These are phyloP conservation scores for Drosophila pallidifrons DNA, from an alignment of 1,140 invertebrate genomes.

Conservation along the genomic window DNA sequence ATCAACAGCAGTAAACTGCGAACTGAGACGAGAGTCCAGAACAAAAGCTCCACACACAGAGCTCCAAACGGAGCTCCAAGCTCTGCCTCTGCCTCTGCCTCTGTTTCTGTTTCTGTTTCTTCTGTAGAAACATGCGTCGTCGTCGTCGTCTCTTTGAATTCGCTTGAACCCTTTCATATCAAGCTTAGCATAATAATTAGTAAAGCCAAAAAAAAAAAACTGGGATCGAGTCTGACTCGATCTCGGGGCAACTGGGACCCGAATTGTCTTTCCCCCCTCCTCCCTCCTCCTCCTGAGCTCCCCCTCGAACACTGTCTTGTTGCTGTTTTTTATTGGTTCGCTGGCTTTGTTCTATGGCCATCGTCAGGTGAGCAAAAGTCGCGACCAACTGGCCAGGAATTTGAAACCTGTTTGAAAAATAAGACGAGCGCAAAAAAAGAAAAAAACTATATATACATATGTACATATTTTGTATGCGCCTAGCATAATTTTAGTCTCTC, in stretches of 20 bases:
- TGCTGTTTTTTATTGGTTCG: conserved; percentile 48
- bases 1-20: conserved; percentile 3
- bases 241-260: conserved; percentile 37
- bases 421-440: conserved; percentile 21
- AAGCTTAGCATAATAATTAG: conserved; percentile 81
- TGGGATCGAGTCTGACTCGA: conserved; percentile 35
- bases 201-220: conserved; percentile 60
- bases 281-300: background rate
- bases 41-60: conserved; percentile 34
- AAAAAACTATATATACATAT: background rate
- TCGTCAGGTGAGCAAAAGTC: conserved; percentile 60
- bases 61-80: background rate
- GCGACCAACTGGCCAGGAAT: conserved; percentile 69
- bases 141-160: conserved; percentile 51
- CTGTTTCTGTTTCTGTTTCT: conserved; percentile 28
- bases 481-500: conserved; percentile 68
- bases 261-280: conserved; percentile 36
- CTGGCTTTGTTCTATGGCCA: conserved; percentile 40
- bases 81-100: too few relatives aligned
- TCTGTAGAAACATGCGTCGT: conserved; percentile 65
- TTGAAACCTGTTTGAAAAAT: conserved; percentile 79
- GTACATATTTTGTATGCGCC: conserved; percentile 60
- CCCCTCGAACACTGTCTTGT: background rate
- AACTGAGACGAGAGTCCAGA: conserved; percentile 35
- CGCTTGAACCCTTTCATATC: conserved; percentile 71